Percentiles rank a stretch among this genome's conserved stretches.
Conservation (phyloP, 1,140 invertebrate genomes). For the Ptiloglossa arizonensis region DNA sequence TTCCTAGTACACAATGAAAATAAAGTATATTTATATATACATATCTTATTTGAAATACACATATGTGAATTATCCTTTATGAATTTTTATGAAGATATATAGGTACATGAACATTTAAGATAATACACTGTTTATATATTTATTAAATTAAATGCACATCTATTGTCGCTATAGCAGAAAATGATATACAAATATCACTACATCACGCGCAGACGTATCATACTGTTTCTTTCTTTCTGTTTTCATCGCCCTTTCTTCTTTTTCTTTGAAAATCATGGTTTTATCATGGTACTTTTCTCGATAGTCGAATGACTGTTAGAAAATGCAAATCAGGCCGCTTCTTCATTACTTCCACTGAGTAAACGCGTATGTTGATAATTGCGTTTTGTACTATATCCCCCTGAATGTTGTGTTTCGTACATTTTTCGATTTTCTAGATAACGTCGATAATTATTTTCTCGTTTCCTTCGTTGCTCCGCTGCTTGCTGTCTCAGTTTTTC, state of each 20-base stretch:
- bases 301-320: background rate
- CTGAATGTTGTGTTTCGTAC: conserved; percentile 76
- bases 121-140: conserved; percentile 35
- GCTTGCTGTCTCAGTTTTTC: conserved; percentile 79
- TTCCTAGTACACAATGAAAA: conserved; percentile 6
- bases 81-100: conserved; percentile 12
- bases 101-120: conserved; percentile 24
- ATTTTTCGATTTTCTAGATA: conserved; percentile 80
- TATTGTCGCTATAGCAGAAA: conserved; percentile 42
- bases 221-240: conserved; percentile 6
- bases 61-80: background rate
- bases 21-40: conserved; percentile 23
- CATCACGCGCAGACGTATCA: background rate
- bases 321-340: conserved; percentile 54
- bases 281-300: conserved; percentile 21
- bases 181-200: conserved; percentile 46
- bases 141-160: conserved; percentile 60
- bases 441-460: conserved; percentile 79
- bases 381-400: conserved; percentile 65
- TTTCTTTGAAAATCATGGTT: conserved; percentile 3
- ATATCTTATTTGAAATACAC: conserved; percentile 3
- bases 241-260: conserved; percentile 3
- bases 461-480: conserved; percentile 79
- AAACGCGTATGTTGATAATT: conserved; percentile 57
- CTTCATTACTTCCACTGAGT: conserved; percentile 48